Conservation (phyloP, 2,888 invertebrate genomes). For the Chesias legatella region DNA sequence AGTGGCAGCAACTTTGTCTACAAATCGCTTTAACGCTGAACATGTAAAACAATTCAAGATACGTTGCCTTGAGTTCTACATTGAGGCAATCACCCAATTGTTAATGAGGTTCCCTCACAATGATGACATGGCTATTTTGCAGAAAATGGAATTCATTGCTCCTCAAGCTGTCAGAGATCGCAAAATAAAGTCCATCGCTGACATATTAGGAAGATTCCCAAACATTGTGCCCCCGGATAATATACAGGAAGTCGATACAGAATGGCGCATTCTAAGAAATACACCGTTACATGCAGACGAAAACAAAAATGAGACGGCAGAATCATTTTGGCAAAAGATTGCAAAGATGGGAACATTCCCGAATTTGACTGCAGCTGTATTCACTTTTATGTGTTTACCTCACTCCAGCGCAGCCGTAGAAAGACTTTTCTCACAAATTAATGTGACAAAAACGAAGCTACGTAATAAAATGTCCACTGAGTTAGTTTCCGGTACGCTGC, state of each 20-base stretch:
- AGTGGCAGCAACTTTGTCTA: slow-evolving; percentile 7
- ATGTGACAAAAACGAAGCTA: slow-evolving; percentile 12
- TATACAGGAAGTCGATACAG: slow-evolving; percentile 9
- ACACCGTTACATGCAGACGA: no score
- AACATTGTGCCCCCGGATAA: slow-evolving; percentile 8
- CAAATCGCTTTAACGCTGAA: no score
- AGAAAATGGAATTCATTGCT: no score
- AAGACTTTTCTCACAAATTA: slow-evolving; percentile 11
- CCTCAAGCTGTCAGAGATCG: no score
- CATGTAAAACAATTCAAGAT: slow-evolving; percentile 1
- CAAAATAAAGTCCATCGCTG: no score
- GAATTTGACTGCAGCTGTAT: no score
- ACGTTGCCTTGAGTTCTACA: slow-evolving; percentile 12
- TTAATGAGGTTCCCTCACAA: slow-evolving; percentile 1
- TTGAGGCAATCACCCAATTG: slow-evolving; percentile 10
- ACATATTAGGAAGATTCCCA: no score
- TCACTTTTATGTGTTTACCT: slow-evolving; percentile 14
- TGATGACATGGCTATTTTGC: no score
- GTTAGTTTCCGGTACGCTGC: no score
- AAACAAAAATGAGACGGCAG: no score
- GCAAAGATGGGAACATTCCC: no score
- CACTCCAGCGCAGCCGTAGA: slow-evolving; percentile 15
- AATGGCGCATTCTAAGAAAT: no score
- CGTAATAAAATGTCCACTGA: slow-evolving; percentile 10
- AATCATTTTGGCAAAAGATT: slow-evolving; percentile 8